These are phyloP conservation scores for Eublepharis macularius DNA, from an alignment of 2,113 vertebrate species.

Conservation along the genomic window DNA sequence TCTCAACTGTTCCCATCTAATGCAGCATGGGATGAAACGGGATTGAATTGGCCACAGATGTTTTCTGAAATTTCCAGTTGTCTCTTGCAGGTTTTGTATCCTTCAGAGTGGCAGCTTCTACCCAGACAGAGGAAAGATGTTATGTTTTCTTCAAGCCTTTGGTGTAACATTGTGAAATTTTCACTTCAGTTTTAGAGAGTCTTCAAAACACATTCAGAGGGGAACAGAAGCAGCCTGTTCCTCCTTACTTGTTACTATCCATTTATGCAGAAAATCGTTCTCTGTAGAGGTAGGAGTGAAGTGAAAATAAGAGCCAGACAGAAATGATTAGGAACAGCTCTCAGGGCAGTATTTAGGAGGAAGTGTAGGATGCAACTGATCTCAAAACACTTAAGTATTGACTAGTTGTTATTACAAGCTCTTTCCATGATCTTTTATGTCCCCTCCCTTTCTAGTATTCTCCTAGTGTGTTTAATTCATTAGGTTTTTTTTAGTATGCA, in stretches of 20 bases:
- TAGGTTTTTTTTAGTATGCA: not conserved
- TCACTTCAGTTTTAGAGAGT: not conserved
- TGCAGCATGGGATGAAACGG: conserved; percentile 63
- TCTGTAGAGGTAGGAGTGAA: not conserved
- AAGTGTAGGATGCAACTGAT: not conserved
- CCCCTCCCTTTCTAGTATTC: not conserved
- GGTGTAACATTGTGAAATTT: not conserved
- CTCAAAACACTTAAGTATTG: not conserved
- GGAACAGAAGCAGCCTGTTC: not conserved
- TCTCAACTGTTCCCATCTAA: conserved; percentile 82
- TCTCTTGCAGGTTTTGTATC: conserved; percentile 93
- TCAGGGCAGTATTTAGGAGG: not conserved
- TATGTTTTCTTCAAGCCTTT: not conserved
- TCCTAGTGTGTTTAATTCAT: not conserved
- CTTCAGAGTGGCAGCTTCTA: conserved; percentile 59
- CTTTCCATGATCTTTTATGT: not conserved
- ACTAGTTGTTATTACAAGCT: not conserved
- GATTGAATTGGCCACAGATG: conserved; percentile 86
- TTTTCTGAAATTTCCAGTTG: conserved; percentile 80
- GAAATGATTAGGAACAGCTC: not conserved
- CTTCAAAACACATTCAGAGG: not conserved
- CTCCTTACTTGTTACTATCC: not conserved
- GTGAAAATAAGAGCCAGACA: not conserved
- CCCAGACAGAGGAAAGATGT: not conserved
- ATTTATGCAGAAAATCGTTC: not conserved